A percentile compares a stretch with the other conserved stretches of the same genome.
These are phyloP conservation scores for Phataginus tricuspis DNA, from an alignment of 2,797 vertebrate species.

Conservation along the genomic window DNA sequence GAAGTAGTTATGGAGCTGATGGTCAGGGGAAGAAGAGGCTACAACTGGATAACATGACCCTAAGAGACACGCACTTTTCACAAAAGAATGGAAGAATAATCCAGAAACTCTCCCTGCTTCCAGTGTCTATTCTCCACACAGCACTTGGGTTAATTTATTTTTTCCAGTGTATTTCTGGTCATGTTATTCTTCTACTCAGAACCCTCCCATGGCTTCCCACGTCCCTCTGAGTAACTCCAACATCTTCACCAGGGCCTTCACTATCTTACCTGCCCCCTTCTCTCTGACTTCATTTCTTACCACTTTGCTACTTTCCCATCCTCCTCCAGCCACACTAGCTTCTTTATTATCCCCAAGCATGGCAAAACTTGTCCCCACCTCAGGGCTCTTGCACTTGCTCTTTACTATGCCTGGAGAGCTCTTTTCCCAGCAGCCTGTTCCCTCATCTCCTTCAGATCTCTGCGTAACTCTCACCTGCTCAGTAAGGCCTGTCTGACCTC, in stretches of 20 bases:
- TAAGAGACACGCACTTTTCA: neutral
- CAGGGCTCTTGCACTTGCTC: neutral
- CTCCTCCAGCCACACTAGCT: neutral
- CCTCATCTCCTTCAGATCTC: neutral
- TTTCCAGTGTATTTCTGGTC: neutral
- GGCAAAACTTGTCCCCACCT: neutral
- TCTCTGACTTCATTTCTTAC: neutral
- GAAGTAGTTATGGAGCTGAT: neutral
- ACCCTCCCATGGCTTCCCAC: neutral
- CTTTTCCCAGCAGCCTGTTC: neutral
- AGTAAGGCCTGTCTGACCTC: neutral
- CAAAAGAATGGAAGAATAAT: neutral
- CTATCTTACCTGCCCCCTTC: neutral
- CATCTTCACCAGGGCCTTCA: neutral
- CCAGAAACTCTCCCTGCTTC: neutral
- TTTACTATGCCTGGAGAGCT: neutral
- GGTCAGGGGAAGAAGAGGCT: neutral
- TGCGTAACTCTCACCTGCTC: neutral
- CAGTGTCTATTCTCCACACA: neutral
- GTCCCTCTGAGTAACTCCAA: neutral
- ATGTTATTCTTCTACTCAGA: neutral
- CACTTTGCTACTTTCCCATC: neutral
- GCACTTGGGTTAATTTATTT: neutral
- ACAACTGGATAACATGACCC: neutral
- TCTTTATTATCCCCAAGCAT: neutral